Evolutionary conservation across 2,888 invertebrate species (phyloP), one percentile per base, ranked within the genome.

Genomic region (Scaptomyza caliginosa): DNA sequence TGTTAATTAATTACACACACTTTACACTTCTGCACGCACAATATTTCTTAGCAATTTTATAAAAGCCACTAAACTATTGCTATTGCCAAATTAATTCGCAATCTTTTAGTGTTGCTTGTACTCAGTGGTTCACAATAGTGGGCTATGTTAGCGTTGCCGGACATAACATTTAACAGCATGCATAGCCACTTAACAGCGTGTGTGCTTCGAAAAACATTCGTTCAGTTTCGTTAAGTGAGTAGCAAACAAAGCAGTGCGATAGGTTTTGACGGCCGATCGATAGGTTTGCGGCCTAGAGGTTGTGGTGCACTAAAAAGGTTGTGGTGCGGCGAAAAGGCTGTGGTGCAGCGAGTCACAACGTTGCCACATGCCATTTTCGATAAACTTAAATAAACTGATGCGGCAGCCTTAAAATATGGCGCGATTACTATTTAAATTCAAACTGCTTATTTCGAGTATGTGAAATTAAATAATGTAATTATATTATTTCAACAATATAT

Each of bases 81-180:
- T 49, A 16, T 51, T 74, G 69, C 69, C 74, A 72, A 65, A 63
- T 50, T 71, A 71, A 70, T 71, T 71, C 38, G 72, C 72, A 71
- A 62, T 62, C 42, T 71, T 71, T 67, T 52, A 46, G 57, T 67
- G 62, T 71, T 71, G 70, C 48, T 66, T 59, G 65, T 52, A 48
- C 32, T 34, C 50, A 30, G 13, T 2, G 38, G 56, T 67, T 70
- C 59, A 59, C 65, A 70, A 70, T 70, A 70, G 66, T 50, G 30
- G 36, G 40, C 32, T 7, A 13, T 16, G 16, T 7, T 5, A 23
- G 46, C 21, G 60, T 55, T 67, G 68, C 68, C 68, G 49, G 36
- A 67, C 43, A n/a, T 19, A 13, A 10, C 7, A 24, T 13, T 16
- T 39, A 6, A 11, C 26, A 30, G 46, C 46, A 46, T 21, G 46